A percentile compares a stretch with the other conserved stretches of the same genome.
phyloP scores from a whole-genome alignment of 35 echinoderm and acorn worm species.

The Hemicentrotus pulcherrimus region DNA sequence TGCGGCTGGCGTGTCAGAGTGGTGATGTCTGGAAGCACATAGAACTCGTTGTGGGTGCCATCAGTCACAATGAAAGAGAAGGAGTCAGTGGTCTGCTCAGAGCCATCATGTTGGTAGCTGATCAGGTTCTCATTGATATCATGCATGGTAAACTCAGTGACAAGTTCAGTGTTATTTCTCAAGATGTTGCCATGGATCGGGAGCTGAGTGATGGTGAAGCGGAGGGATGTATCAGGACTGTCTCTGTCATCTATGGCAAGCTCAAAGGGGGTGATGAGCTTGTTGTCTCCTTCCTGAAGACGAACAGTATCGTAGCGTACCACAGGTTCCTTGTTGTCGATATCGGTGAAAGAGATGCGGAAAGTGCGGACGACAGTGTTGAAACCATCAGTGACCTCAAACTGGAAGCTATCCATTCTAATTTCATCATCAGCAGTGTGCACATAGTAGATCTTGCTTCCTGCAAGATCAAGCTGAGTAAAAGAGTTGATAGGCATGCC shows the following conservation, averaged over 20 bases:
- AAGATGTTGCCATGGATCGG: conserved; percentile 92
- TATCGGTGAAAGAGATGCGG: conserved; percentile 90
- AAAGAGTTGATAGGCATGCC: conserved; percentile 90
- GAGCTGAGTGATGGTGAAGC: conserved; percentile 91
- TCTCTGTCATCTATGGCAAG: conserved; percentile 89
- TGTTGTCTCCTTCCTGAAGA: conserved; percentile 88
- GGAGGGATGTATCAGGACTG: conserved; percentile 61
- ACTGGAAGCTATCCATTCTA: conserved; percentile 98
- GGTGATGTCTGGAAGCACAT: conserved; percentile 74
- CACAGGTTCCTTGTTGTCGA: conserved; percentile 97
- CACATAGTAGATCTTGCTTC: conserved; percentile 97
- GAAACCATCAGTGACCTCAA: conserved; percentile 95
- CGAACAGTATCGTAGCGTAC: conserved; percentile 65
- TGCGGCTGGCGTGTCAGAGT: conserved; percentile 85
- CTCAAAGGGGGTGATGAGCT: conserved; percentile 97
- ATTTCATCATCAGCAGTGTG: conserved; percentile 94
- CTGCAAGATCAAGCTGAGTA: conserved; percentile 93
- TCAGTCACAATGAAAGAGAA: conserved; percentile 98
- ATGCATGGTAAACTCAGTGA: conserved; percentile 89
- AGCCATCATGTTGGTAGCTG: conserved; percentile 98
- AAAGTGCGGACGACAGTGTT: conserved; percentile 98
- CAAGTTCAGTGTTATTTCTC: conserved; percentile 75
- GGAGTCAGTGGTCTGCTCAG: conserved; percentile 75
- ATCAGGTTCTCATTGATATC: conserved; percentile 95
- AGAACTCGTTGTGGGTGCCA: conserved; percentile 94